Conservation (phyloP, 1,140 invertebrate species). For the Ridgeia piscesae region DNA sequence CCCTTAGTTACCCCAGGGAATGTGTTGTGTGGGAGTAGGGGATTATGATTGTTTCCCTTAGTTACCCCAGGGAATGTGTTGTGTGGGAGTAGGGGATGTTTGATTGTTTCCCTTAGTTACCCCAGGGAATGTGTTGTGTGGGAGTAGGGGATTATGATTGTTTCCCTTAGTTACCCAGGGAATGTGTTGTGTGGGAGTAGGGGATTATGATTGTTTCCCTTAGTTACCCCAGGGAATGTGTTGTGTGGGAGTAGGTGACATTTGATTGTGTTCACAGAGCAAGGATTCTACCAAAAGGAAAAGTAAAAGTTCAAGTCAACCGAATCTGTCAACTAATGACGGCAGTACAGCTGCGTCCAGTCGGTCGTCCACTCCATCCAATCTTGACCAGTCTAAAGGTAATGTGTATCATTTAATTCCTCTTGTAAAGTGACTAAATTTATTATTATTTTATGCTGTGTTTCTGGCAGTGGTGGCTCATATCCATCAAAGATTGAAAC, state of each 20-base stretch:
- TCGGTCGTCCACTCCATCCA: constrained; percentile 19
- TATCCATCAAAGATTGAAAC: background rate
- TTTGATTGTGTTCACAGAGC: background rate
- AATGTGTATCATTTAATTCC: background rate
- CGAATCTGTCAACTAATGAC: constrained; percentile 34
- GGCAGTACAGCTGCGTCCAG: constrained; percentile 18
- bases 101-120: too few relatives aligned
- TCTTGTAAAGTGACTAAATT: background rate
- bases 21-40: too few relatives aligned
- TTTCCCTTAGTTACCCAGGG: too few relatives aligned
- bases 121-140: too few relatives aligned
- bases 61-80: too few relatives aligned
- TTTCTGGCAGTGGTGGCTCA: background rate
- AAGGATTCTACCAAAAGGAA: background rate
- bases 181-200: too few relatives aligned
- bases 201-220: too few relatives aligned
- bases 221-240: too few relatives aligned
- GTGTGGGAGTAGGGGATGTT: too few relatives aligned
- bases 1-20: too few relatives aligned
- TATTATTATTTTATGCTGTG: background rate
- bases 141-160: too few relatives aligned
- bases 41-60: too few relatives aligned
- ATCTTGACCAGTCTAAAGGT: background rate
- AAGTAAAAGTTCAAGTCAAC: constrained; percentile 27
- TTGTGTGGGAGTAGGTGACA: background rate